phyloP scores from a whole-genome alignment of 2,888 invertebrate genomes.

The Anticlea derivata region DNA sequence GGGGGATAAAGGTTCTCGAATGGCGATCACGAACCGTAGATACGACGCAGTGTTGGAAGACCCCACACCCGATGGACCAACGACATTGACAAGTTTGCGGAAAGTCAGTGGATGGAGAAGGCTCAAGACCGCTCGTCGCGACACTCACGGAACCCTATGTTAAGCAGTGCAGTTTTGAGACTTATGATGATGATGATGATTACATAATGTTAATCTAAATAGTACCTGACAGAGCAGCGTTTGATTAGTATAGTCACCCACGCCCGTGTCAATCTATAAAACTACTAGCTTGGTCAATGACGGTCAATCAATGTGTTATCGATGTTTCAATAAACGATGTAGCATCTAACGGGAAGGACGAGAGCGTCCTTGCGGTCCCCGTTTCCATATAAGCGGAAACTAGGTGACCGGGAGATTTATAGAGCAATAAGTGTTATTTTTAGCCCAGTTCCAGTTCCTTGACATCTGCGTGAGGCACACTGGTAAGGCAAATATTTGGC shows the following conservation, averaged over 20 bases:
- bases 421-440: constrained; percentile 61
- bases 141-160: too few species aligned
- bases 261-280: constrained; percentile 19
- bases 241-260: constrained; percentile 26
- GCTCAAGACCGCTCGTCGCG: too few species aligned
- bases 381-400: constrained; percentile 64
- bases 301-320: constrained; percentile 8
- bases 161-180: too few species aligned
- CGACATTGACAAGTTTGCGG: too few species aligned
- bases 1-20: too few species aligned
- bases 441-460: constrained; percentile 35
- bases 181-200: too few species aligned
- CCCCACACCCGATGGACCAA: too few species aligned
- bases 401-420: constrained; percentile 67
- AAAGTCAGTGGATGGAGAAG: too few species aligned
- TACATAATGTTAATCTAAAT: constrained; percentile 17
- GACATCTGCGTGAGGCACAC: constrained; percentile 33
- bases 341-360: constrained; percentile 25
- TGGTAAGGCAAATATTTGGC: constrained; percentile 40
- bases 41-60: too few species aligned
- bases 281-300: constrained; percentile 13
- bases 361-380: constrained; percentile 53
- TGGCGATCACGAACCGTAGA: too few species aligned
- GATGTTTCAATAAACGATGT: constrained; percentile 7
- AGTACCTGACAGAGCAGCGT: constrained; percentile 20